A percentile compares a stretch with the other conserved stretches of the same genome.
Conservation (phyloP, 2,113 vertebrate genomes). For the Pholis gunnellus region DNA sequence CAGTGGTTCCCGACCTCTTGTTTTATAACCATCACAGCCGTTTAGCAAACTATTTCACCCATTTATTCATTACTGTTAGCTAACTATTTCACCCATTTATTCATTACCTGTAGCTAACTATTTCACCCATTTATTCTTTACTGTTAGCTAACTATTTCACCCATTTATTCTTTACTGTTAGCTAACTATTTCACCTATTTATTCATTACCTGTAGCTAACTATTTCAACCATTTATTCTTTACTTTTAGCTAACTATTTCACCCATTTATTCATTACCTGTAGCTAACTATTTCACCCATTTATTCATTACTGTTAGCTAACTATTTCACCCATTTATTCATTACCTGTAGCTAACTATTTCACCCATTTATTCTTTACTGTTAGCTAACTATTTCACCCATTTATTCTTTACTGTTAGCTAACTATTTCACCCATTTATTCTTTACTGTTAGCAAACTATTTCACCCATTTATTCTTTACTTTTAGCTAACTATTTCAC, state of each 20-base stretch:
- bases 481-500: not conserved
- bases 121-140: not conserved
- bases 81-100: not conserved
- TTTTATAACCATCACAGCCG: not conserved
- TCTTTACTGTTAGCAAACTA: not conserved
- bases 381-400: not conserved
- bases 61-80: not conserved
- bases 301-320: not conserved
- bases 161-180: not conserved
- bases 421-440: not conserved
- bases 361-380: not conserved
- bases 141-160: not conserved
- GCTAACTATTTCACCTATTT: too few relatives aligned
- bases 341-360: not conserved
- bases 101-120: not conserved
- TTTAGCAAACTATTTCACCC: not conserved
- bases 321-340: not conserved
- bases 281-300: not conserved
- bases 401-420: too few relatives aligned
- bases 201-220: too few relatives aligned
- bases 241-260: too few relatives aligned
- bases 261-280: not conserved
- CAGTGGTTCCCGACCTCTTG: conserved; percentile 21
- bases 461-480: not conserved
- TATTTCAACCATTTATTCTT: too few relatives aligned